Percentiles rank a stretch among this genome's conserved stretches.
Evolutionary conservation across 2,113 vertebrate species (phyloP).

Genomic region (Siphamia tubifer): DNA sequence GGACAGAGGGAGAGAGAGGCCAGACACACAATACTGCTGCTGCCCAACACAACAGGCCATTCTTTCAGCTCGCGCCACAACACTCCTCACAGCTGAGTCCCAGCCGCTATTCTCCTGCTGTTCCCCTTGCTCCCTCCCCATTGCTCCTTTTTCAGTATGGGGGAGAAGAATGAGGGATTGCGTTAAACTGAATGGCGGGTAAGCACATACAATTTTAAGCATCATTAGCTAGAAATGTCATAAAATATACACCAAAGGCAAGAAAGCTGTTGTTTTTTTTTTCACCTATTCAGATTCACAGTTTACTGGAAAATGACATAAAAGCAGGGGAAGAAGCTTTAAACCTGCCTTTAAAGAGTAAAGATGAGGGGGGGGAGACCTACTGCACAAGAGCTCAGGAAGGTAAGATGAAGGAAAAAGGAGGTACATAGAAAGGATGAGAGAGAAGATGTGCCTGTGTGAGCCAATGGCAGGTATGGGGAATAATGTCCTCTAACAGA

Average conservation of each 20-base stretch:
- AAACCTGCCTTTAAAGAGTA: conserved; percentile 6
- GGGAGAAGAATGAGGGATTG: conserved; percentile 20
- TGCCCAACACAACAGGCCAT: conserved; percentile 85
- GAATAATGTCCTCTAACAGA: conserved; percentile 78
- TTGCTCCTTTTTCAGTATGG: conserved; percentile 58
- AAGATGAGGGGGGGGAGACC: conserved; percentile 4
- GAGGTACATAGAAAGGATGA: not conserved
- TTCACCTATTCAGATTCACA: conserved; percentile 12
- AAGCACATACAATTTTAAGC: conserved; percentile 51
- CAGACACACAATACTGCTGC: conserved; percentile 71
- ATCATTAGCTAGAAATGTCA: conserved; percentile 64
- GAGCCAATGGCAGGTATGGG: conserved; percentile 56
- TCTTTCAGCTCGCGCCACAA: conserved; percentile 79
- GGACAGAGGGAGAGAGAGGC: conserved; percentile 37
- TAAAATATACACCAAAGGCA: conserved; percentile 42
- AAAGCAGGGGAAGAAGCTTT: not conserved
- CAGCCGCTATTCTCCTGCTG: conserved; percentile 75
- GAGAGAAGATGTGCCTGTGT: conserved; percentile 41
- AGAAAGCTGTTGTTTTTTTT: not conserved
- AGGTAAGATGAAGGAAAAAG: conserved; percentile 9
- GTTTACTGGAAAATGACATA: not conserved
- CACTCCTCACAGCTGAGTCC: conserved; percentile 80
- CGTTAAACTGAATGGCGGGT: conserved; percentile 34
- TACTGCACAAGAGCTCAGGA: not conserved
- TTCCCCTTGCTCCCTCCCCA: conserved; percentile 64